phyloP scores from a whole-genome alignment of 2,797 vertebrate species.

The Otolemur crassicaudatus region DNA sequence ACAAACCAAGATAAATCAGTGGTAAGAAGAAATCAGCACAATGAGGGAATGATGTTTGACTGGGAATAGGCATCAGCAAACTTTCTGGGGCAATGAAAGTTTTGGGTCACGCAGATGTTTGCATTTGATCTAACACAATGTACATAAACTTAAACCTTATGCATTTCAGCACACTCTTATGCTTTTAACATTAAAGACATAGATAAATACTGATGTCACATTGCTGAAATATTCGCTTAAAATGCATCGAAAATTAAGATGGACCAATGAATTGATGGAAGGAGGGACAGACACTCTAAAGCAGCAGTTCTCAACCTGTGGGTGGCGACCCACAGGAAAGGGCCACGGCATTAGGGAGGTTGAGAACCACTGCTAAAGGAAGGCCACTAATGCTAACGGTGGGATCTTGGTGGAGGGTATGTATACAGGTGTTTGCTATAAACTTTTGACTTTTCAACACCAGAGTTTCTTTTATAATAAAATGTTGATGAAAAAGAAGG shows the following conservation, averaged over 20 bases:
- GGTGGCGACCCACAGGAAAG: too few relatives aligned
- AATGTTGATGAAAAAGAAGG: not conserved
- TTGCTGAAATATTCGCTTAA: not conserved
- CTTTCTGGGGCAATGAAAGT: not conserved
- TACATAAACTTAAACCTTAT: accelerated
- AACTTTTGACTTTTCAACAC: not conserved
- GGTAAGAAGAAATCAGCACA: not conserved
- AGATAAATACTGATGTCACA: not conserved
- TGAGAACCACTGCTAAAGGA: not conserved
- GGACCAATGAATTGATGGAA: not conserved
- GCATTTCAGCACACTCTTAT: not conserved
- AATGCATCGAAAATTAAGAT: not conserved
- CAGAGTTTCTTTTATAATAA: not conserved
- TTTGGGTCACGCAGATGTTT: not conserved
- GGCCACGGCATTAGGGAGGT: too few relatives aligned
- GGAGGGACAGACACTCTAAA: too few relatives aligned
- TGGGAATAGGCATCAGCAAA: not conserved
- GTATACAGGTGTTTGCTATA: too few relatives aligned
- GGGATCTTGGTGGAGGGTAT: not conserved
- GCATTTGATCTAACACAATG: not conserved
- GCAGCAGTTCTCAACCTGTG: too few relatives aligned
- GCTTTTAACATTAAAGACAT: not conserved
- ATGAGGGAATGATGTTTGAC: too few relatives aligned
- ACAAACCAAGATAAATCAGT: not conserved
- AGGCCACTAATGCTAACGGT: not conserved